Evolutionary conservation across 1,140 invertebrate genomes (phyloP).

Genomic region (Rhopalosiphum padi): DNA sequence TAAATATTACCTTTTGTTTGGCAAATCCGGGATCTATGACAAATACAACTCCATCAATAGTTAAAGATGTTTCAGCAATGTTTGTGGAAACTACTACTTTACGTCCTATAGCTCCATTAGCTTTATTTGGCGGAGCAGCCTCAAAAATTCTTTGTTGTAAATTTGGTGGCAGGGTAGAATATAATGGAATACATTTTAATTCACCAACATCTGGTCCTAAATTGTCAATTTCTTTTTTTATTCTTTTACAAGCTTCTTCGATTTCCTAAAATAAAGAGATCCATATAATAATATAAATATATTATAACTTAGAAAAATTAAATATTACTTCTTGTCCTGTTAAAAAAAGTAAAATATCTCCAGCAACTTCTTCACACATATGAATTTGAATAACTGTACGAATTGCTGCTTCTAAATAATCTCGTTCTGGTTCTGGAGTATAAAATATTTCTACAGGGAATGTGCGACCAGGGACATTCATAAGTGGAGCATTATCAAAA

Average conservation of each 20-base stretch:
- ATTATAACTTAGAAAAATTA: not conserved
- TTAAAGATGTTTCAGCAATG: constrained; percentile 98
- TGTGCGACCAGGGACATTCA: constrained; percentile 97
- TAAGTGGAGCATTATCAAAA: constrained; percentile 97
- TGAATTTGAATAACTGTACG: constrained; percentile 99
- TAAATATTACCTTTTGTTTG: constrained; percentile 87
- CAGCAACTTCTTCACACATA: constrained; percentile 95
- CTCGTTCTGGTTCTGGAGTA: constrained; percentile 96
- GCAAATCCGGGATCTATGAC: constrained; percentile 99
- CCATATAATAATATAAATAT: not conserved
- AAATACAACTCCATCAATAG: constrained; percentile 99
- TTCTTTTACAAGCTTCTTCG: constrained; percentile 98
- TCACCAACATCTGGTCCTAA: constrained; percentile 96
- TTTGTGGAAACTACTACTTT: constrained; percentile 99
- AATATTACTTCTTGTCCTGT: constrained; percentile 80
- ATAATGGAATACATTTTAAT: constrained; percentile 97
- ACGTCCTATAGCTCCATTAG: constrained; percentile 93
- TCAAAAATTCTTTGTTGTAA: constrained; percentile 98
- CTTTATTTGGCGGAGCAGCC: constrained; percentile 87
- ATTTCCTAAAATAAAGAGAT: constrained; percentile 78
- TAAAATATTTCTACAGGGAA: constrained; percentile 99
- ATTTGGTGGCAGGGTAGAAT: constrained; percentile 97
- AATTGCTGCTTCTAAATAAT: constrained; percentile 98
- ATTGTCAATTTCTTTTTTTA: constrained; percentile 96
- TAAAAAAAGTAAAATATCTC: constrained; percentile 94